Base-by-base conservation (phyloP, 2,113 vertebrate species). In the Butorides virescens region DNA sequence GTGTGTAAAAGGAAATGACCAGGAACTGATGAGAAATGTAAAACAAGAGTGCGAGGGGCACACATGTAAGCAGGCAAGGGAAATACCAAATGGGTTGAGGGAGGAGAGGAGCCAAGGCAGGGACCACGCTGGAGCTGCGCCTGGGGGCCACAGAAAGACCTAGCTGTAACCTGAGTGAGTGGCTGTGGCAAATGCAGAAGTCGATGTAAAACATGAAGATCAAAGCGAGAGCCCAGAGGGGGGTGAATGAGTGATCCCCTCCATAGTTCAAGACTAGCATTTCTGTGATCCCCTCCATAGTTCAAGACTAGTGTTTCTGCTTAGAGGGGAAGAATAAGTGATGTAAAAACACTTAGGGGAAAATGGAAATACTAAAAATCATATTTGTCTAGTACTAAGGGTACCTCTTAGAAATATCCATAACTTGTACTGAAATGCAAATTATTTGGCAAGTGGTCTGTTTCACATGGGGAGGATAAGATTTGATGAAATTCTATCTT, bases 11-110 rank as follows among this genome's bases (percentile, higher is more conserved):
- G 29, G 39, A 76, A 63, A 83, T 13, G 22, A 15, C 19, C 13
- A 42, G 46, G 62, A 90, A 50, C 47, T 34, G 55, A n/a, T 46
- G 6, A 27, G 29, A 61, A 63, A 11, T 4, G 5, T 58, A 39
- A 86, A 86, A 47, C 15, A 52, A 13, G 36, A 74, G 32, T 23
- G n/a, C 39, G 23, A 30, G 26, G 42, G 34, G 18, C 53, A 50
- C 4, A 4, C 0, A 0, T 22, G 21, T 1, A 2, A 36, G 32
- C 7, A 11, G 39, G 34, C 56, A 49, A 29, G 32, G 20, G 19
- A 34, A 76, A 50, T 32, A 19, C 7, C 2, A 3, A 16, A 36
- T 3, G 26, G 23, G 22, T 6, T 18, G 63, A 76, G 27, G 17
- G 21, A 61, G 27, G 34, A 77, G 34, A 61, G 27, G 26, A 52